Percentiles rank a stretch among this genome's conserved stretches.
Conservation (phyloP, 2,888 invertebrate genomes). For the Limnephilus auricula region DNA sequence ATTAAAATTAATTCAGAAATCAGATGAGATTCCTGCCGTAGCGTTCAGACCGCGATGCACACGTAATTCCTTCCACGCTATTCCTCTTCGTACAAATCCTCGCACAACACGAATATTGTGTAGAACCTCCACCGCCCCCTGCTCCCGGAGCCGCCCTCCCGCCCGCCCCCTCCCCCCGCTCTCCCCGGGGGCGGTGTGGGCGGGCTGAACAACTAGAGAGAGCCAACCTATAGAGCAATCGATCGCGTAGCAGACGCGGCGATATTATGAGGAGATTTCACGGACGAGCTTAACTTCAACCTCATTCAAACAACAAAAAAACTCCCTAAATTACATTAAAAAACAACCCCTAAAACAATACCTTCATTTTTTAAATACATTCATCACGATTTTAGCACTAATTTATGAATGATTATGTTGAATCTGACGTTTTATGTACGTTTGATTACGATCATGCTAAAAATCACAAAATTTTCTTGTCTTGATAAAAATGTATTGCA, state of each 20-base stretch:
- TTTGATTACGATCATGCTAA: not conserved
- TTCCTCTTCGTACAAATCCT: not conserved
- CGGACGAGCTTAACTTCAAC: conserved; percentile 30
- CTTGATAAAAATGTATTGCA: not conserved
- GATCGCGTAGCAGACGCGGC: conserved; percentile 35
- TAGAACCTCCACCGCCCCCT: not conserved
- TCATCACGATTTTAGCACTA: not conserved
- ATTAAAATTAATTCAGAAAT: not conserved
- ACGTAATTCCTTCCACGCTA: conserved; percentile 14
- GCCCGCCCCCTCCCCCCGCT: not conserved
- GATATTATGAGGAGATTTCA: conserved; percentile 26
- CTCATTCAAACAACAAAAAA: not conserved
- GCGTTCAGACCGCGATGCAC: not conserved
- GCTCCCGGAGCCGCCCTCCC: not conserved
- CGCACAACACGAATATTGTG: conserved; percentile 25
- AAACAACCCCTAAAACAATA: not conserved
- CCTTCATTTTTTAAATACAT: not conserved
- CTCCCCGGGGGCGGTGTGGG: conserved; percentile 2
- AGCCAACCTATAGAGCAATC: conserved; percentile 29
- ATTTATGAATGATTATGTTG: not conserved
- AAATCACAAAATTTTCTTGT: not conserved
- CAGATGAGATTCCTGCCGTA: not conserved
- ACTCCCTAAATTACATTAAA: not conserved
- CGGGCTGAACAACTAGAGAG: conserved; percentile 24
- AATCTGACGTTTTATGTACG: not conserved